Evolutionary conservation across 64 coral and sea anemone genomes (phyloP).

Genomic region (Montipora foliosa): DNA sequence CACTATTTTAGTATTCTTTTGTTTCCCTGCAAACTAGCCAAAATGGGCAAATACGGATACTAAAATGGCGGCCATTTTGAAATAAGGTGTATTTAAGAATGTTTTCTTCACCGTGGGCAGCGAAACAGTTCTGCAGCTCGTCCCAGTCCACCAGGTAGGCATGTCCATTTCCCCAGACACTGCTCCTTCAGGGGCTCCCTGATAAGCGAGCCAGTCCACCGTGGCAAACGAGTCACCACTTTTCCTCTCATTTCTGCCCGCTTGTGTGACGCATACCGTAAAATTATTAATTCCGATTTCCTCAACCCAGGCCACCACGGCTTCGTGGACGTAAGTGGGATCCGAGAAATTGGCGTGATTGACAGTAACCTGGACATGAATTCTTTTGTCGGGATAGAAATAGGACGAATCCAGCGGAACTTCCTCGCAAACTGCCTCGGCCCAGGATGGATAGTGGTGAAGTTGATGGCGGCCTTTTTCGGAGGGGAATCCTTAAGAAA

Average conservation of each 20-base stretch:
- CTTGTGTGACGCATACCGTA: slow-evolving; percentile 70
- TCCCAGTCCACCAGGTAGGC: slow-evolving; percentile 62
- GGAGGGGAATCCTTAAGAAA: slow-evolving; percentile 63
- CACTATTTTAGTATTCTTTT: too few relatives aligned
- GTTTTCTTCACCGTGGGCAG: slow-evolving; percentile 9
- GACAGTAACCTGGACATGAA: slow-evolving; percentile 75
- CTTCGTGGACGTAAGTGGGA: slow-evolving; percentile 61
- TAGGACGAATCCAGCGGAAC: slow-evolving; percentile 49
- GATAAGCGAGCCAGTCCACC: slow-evolving; percentile 76
- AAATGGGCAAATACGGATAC: too few relatives aligned
- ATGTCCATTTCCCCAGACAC: slow-evolving; percentile 50
- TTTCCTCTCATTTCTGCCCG: slow-evolving; percentile 57
- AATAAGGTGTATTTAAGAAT: too few relatives aligned
- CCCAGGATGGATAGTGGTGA: background rate
- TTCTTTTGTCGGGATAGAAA: slow-evolving; percentile 80
- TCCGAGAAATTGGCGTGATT: slow-evolving; percentile 69
- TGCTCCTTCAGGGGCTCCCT: slow-evolving; percentile 52
- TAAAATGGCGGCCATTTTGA: too few relatives aligned
- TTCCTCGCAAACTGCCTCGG: slow-evolving; percentile 56
- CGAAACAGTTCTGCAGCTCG: slow-evolving; percentile 23
- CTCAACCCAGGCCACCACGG: slow-evolving; percentile 75
- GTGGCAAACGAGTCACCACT: slow-evolving; percentile 24
- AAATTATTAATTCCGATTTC: slow-evolving; percentile 61
- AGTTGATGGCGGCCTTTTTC: slow-evolving; percentile 51
- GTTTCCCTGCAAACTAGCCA: too few relatives aligned